Percentiles rank a stretch among this genome's conserved stretches.
Evolutionary conservation across 1,140 invertebrate genomes (phyloP).

Genomic region (Drosophila dunni): DNA sequence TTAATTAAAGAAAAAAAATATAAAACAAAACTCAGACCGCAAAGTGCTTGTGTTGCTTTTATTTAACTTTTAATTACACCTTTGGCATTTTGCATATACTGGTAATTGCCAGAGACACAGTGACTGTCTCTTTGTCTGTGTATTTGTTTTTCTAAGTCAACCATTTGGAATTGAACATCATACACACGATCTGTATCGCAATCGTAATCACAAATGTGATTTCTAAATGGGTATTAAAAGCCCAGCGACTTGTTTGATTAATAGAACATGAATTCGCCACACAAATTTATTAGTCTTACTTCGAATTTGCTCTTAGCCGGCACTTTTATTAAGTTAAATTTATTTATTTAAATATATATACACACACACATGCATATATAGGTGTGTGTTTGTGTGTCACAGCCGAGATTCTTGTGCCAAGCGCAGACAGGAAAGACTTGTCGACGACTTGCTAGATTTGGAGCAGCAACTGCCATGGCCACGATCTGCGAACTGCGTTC

Average conservation of each 20-base stretch:
- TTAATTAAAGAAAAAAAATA: constrained; percentile 59
- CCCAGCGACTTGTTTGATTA: constrained; percentile 18
- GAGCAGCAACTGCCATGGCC: constrained; percentile 75
- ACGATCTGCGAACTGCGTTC: constrained; percentile 3
- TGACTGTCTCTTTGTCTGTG: background rate
- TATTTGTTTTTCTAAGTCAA: constrained; percentile 26
- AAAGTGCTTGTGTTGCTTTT: constrained; percentile 42
- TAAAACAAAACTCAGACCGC: constrained; percentile 45
- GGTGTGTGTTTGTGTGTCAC: background rate
- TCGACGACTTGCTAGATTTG: constrained; percentile 64
- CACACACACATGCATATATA: too few relatives aligned
- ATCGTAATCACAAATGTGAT: background rate
- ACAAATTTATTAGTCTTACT: constrained; percentile 20
- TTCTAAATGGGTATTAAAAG: constrained; percentile 13
- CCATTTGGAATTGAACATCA: constrained; percentile 7
- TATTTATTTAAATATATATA: background rate
- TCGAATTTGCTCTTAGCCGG: background rate
- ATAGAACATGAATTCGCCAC: background rate
- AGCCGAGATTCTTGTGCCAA: constrained; percentile 43
- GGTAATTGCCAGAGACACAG: constrained; percentile 6
- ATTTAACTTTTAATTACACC: constrained; percentile 77
- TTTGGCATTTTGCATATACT: constrained; percentile 72
- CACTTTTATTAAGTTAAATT: constrained; percentile 12
- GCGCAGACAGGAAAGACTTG: constrained; percentile 72
- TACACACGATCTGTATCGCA: background rate